These are phyloP conservation scores for Casuarius casuarius DNA, from an alignment of 2,113 vertebrate genomes.

Conservation along the genomic window DNA sequence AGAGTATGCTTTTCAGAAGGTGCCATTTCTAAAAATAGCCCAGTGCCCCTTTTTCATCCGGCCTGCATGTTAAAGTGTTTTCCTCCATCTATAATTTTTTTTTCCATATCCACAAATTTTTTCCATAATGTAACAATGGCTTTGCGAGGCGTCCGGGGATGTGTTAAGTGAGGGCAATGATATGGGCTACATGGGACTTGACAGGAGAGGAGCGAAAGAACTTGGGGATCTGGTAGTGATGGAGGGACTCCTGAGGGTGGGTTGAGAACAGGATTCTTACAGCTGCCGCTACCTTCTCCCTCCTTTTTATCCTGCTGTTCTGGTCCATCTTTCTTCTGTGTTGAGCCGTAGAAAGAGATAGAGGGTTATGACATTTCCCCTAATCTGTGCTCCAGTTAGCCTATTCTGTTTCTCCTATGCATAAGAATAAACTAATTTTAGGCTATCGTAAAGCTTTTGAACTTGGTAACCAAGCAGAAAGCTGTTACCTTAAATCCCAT, in stretches of 20 bases:
- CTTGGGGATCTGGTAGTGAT: not conserved
- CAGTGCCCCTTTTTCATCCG: accelerated
- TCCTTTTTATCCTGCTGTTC: not conserved
- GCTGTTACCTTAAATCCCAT: not conserved
- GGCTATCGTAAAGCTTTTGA: not conserved
- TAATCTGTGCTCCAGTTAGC: not conserved
- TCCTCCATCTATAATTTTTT: not conserved
- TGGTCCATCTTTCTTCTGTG: not conserved
- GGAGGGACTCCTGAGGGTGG: not conserved
- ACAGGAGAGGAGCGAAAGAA: not conserved
- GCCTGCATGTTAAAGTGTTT: accelerated
- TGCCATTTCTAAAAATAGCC: accelerated
- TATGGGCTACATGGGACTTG: accelerated
- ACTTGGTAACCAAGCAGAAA: not conserved
- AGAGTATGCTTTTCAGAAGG: not conserved
- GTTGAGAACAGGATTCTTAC: not conserved
- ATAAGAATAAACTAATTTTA: not conserved
- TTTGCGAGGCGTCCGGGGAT: not conserved
- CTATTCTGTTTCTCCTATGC: accelerated
- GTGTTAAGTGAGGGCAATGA: accelerated
- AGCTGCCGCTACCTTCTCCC: not conserved
- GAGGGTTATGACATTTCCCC: not conserved
- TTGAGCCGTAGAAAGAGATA: not conserved
- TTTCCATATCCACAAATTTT: not conserved
- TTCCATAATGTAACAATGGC: not conserved